Conservation (phyloP, 2,113 vertebrate genomes). For the Rhadina sibilatrix region DNA sequence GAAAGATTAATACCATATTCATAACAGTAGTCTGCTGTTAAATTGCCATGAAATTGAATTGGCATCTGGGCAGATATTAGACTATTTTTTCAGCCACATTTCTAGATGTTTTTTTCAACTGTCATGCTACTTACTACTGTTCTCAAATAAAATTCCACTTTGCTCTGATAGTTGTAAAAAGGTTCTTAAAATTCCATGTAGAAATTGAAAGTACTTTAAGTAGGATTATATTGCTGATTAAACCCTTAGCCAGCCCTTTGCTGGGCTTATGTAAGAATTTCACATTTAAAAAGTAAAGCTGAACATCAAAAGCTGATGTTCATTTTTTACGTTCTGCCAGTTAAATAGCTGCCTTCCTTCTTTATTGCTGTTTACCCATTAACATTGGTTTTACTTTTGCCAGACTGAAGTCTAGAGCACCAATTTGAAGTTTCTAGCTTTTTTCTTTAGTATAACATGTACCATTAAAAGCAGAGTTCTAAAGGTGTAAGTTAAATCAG, state of each 20-base stretch:
- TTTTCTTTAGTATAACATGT: not conserved
- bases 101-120: not conserved
- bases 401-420: not conserved
- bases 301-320: not conserved
- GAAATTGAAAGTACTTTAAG: not conserved
- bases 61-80: not conserved
- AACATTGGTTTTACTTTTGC: not conserved
- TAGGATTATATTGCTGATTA: not conserved
- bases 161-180: not conserved
- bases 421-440: not conserved
- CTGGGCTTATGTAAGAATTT: not conserved
- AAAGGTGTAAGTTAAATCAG: not conserved
- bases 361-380: not conserved
- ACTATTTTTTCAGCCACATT: not conserved
- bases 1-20: not conserved
- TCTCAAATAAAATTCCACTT: not conserved
- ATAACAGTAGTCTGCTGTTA: not conserved
- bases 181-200: not conserved
- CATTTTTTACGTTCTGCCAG: not conserved
- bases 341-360: not conserved
- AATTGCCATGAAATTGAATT: not conserved
- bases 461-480: not conserved
- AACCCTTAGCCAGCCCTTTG: not conserved
- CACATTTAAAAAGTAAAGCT: not conserved
- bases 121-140: not conserved